phyloP scores from a whole-genome alignment of 23 tunicate genomes.

The Trididemnum clinides region DNA sequence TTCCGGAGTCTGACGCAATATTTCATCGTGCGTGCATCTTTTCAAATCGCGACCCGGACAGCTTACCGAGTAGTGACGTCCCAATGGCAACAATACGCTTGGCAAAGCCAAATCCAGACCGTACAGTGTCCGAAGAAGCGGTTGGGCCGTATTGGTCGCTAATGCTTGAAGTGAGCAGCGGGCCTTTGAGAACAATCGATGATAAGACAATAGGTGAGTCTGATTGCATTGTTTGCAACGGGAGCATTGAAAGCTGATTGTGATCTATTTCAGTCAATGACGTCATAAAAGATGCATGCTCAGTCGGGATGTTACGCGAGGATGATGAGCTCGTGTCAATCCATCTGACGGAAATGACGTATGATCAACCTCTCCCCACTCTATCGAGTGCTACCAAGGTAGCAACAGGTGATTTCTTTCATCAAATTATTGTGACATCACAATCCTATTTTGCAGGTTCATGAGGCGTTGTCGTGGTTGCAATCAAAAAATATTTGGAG shows the following conservation, averaged over 20 bases:
- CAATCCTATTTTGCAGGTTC: slow-evolving; percentile 38
- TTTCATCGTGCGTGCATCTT: slow-evolving; percentile 96
- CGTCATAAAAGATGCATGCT: slow-evolving; percentile 75
- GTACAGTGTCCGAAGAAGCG: not conserved
- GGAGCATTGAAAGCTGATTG: not conserved
- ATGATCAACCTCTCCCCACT: slow-evolving; percentile 91
- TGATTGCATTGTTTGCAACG: not conserved
- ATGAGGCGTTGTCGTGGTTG: slow-evolving; percentile 83
- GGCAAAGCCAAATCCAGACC: slow-evolving; percentile 24
- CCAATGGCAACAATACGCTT: slow-evolving; percentile 57
- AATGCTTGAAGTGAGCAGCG: slow-evolving; percentile 86
- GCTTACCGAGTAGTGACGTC: slow-evolving; percentile 55
- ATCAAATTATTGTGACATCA: not conserved
- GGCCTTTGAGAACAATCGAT: slow-evolving; percentile 71
- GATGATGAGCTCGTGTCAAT: slow-evolving; percentile 93
- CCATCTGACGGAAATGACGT: slow-evolving; percentile 94
- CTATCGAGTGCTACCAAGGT: slow-evolving; percentile 68
- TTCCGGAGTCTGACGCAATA: slow-evolving; percentile 83
- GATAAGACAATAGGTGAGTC: slow-evolving; percentile 78
- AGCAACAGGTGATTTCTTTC: not conserved
- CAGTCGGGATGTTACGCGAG: slow-evolving; percentile 70
- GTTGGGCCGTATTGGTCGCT: slow-evolving; percentile 98
- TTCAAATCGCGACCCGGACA: slow-evolving; percentile 80
- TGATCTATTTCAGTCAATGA: slow-evolving; percentile 61
- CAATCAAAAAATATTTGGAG: slow-evolving; percentile 72